Base-by-base conservation (phyloP, 1,140 invertebrate genomes). In the Zeugodacus cucurbitae region DNA sequence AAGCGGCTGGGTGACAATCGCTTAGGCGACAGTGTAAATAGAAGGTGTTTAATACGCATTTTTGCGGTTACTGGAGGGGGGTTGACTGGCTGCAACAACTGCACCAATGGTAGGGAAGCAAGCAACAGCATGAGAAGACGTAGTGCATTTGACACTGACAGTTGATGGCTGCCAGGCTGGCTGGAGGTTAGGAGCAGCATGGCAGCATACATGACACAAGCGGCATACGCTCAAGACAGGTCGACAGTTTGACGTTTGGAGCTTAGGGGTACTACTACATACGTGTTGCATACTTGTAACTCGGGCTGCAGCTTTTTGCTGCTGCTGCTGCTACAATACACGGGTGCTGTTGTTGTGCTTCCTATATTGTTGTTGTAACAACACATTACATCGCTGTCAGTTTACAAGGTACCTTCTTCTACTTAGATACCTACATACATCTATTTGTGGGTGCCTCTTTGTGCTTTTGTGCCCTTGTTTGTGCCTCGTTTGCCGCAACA, bases 131-230 rank as follows among this genome's bases (percentile, higher is more conserved):
- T 54, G 17, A 29, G 20, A 41, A 41, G n/a, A 32, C 17, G 41
- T 58, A 88, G 91, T 90, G 92, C 91, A 92, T 91, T 92, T 92
- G 91, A 90, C 91, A 92, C 90, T 92, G 91, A 92, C 91, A 92
- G 91, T 92, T 92, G 91, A 92, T 89, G 90, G 86, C 90, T 92
- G 91, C 91, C 91, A 82, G 41, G 92, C 22, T 48, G 34, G 74
- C 74, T 82, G 22, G 20, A 48, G 37, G 74, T 82, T 82, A 48
- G 74, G n/a, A 6, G 74, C 74, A 82, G 26, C 37, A n/a, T n/a
- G n/a, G n/a, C n/a, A n/a, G 26, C 11, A 82, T 62, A 62, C 58
- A 70, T 26, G 64, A 26, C 41, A 20, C 41, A 10, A n/a, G 22
- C 74, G 5, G 34, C 74, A 59, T 54, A 74, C 70, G 74, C 4